These are phyloP conservation scores for Acanthacorydalis orientalis DNA, from an alignment of 2,888 invertebrate species.

Conservation along the genomic window DNA sequence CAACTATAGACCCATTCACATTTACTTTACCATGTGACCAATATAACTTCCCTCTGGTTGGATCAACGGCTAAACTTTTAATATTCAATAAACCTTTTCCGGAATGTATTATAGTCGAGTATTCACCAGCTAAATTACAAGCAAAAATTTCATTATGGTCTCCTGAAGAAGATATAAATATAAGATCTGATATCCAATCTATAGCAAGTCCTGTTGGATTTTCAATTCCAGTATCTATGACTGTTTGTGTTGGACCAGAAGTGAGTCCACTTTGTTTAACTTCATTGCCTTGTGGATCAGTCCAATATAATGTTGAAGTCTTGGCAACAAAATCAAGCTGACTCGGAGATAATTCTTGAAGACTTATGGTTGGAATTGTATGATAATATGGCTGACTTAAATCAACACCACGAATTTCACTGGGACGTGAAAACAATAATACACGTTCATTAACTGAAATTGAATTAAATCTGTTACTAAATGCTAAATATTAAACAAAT, in stretches of 20 bases:
- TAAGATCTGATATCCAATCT: slow-evolving; percentile 63
- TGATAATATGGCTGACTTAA: slow-evolving; percentile 55
- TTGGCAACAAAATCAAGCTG: slow-evolving; percentile 52
- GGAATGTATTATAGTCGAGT: slow-evolving; percentile 30
- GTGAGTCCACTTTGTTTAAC: slow-evolving; percentile 51
- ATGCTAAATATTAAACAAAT: too few species aligned
- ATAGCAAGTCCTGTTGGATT: slow-evolving; percentile 57
- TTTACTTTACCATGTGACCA: slow-evolving; percentile 26
- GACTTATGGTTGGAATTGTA: slow-evolving; percentile 65
- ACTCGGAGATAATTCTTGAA: slow-evolving; percentile 49
- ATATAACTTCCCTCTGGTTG: slow-evolving; percentile 36
- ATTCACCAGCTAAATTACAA: slow-evolving; percentile 56
- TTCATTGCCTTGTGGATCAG: slow-evolving; percentile 57
- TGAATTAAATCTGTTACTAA: too few species aligned
- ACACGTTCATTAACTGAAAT: slow-evolving; percentile 59
- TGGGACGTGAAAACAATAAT: slow-evolving; percentile 54
- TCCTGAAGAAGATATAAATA: slow-evolving; percentile 51
- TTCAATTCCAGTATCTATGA: slow-evolving; percentile 53
- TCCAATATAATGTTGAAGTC: slow-evolving; percentile 57
- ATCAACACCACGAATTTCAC: slow-evolving; percentile 73
- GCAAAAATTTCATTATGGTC: slow-evolving; percentile 42
- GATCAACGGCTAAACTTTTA: slow-evolving; percentile 53
- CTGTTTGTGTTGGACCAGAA: slow-evolving; percentile 48
- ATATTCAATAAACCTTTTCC: slow-evolving; percentile 29
- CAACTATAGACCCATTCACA: slow-evolving; percentile 5